Conservation (phyloP, 2,797 vertebrate genomes). For the Danio aesculapii region DNA sequence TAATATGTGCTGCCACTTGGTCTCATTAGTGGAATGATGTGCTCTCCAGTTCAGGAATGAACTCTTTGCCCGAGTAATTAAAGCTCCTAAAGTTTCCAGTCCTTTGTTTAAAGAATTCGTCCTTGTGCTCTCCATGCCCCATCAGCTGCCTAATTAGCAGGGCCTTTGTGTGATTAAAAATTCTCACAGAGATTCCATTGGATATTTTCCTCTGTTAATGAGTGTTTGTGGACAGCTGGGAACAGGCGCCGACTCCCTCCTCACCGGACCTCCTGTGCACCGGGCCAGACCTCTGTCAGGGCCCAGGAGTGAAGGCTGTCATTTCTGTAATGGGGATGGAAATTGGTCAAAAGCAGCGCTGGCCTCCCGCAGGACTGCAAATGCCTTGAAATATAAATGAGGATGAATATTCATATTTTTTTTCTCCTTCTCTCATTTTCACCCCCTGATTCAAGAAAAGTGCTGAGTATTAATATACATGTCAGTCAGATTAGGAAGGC, state of each 20-base stretch:
- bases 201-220: conserved; percentile 99
- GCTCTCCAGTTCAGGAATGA: conserved; percentile 99
- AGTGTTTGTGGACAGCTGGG: conserved; percentile 99
- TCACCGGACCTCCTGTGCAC: conserved; percentile 91
- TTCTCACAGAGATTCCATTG: conserved; percentile 99
- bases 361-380: conserved; percentile 89
- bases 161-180: conserved; percentile 98
- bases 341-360: conserved; percentile 92
- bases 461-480: conserved; percentile 99
- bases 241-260: conserved; percentile 86
- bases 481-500: conserved; percentile 89
- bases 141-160: conserved; percentile 99
- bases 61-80: conserved; percentile 99
- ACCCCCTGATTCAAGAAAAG: conserved; percentile 84
- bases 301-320: conserved; percentile 98
- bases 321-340: conserved; percentile 94
- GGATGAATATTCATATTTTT: conserved; percentile 99
- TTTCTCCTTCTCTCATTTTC: conserved; percentile 61
- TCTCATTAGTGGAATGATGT: conserved; percentile 98
- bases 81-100: conserved; percentile 99
- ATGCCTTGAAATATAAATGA: conserved; percentile 99
- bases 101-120: conserved; percentile 99
- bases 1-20: conserved; percentile 90
- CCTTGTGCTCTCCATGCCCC: conserved; percentile 99
- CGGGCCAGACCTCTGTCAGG: conserved; percentile 96